Evolutionary conservation across 2,113 vertebrate species (phyloP), one percentile per base, ranked within the genome.

Genomic region (Pseudolaguvia tuberculata): DNA sequence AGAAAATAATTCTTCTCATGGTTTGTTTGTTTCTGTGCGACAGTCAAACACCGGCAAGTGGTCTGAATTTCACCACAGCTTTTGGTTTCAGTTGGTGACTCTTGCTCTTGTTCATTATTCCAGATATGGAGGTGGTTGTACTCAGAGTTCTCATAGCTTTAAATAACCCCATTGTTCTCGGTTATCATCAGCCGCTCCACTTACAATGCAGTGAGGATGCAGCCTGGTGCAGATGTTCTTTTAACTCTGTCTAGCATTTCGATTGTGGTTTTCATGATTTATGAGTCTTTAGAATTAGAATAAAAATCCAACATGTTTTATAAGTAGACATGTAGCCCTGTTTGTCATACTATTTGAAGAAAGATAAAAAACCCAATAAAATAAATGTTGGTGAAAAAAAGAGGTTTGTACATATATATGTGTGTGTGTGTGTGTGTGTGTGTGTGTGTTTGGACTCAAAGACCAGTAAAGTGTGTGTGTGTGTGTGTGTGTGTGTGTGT

Each of bases 131-230:
- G 63, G 62, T 58, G 39, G 52, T 20, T 12, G 45, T 50, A 42
- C 51, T 68, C 25, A 31, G 42, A n/a, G 39, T 42, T 67, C 23
- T 23, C 7, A 25, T 14, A 29, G 18, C 48, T 73, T 74, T 74
- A 74, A 74, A 65, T 74, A 74, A 53, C 23, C 4, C 72, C 21
- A 55, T 65, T 63, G 59, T 55, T 65, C n/a, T 53, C 45, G 45
- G 59, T 65, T 74, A 65, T 52, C 63, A 20, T 10, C 9, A 7
- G n/a, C n/a, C 62, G 29, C 47, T 63, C 14, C 47, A 62, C 57
- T 51, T 12, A 59, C 45, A 72, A 59, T 61, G 25, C 58, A 42
- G 9, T 65, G 15, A 73, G 48, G 29, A 73, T 63, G 48, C 47
- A 63, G 72, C 47, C 58, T 21, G 20, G 71, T 63, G 31, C 29